Evolutionary conservation across 2,113 vertebrate species (phyloP).

Genomic region (Polypterus senegalus): DNA sequence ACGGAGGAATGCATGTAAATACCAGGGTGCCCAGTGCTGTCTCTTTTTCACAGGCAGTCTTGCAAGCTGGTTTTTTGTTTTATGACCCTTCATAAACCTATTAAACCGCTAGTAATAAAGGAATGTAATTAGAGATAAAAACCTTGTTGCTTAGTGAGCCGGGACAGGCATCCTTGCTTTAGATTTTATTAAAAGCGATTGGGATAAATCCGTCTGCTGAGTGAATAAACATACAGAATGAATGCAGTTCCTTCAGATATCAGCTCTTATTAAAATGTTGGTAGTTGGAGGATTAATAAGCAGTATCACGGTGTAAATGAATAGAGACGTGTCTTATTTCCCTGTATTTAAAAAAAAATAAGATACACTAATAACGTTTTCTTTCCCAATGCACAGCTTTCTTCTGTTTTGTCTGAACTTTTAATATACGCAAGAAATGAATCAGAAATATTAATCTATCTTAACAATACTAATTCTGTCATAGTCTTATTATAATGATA

Average conservation of each 20-base stretch:
- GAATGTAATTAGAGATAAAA: constrained; percentile 84
- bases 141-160: constrained; percentile 84
- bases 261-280: too few species aligned
- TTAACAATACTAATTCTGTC: too few species aligned
- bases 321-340: too few species aligned
- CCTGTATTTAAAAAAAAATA: too few species aligned
- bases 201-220: constrained; percentile 64
- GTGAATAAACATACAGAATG: constrained; percentile 41
- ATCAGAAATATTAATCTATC: too few species aligned
- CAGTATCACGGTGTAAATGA: too few species aligned
- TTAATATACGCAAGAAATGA: too few species aligned
- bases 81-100: constrained; percentile 83
- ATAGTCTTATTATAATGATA: too few species aligned
- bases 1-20: constrained; percentile 66
- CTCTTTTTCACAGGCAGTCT: constrained; percentile 45
- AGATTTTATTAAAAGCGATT: constrained; percentile 60
- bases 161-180: constrained; percentile 70
- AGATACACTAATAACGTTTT: too few species aligned
- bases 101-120: constrained; percentile 86
- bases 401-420: too few species aligned
- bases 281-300: too few species aligned
- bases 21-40: constrained; percentile 67
- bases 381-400: too few species aligned
- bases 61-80: constrained; percentile 72
- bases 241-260: neutral